Evolutionary conservation across 2,113 vertebrate species (phyloP), one percentile per base, ranked within the genome.

Genomic region (Erpornis zantholeuca): DNA sequence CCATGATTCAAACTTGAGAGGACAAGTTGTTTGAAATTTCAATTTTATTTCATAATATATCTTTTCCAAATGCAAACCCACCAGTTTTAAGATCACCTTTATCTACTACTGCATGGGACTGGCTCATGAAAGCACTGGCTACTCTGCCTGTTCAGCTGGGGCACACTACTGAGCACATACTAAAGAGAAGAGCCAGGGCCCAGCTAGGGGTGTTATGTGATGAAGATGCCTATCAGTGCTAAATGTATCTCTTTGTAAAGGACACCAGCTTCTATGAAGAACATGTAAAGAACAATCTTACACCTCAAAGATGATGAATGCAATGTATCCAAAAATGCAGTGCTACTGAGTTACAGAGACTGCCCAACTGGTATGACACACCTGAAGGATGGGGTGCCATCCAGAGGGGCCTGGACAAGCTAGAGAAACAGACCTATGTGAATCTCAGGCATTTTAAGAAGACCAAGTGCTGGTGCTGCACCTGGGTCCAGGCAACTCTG

Each of bases 131-230:
- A 88, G 57, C n/a, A 49, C 17, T 36, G 56, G 35, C 54, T 77
- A 25, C 9, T 40, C 47, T 1, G 2, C 28, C 25, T 59, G 36
- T 42, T 21, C 47, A 70, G 52, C 38, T 45, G 29, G 63, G 22
- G 21, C 15, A 25, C 23, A 31, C 5, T 28, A 38, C 53, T 52
- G 53, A 78, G 45, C 22, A 65, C 15, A 27, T 0, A 44, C n/a
- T 23, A 47, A 85, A 70, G 38, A 45, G 27, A 84, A 84, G 10
- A 84, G 59, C 6, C 4, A 40, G 36, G 15, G 15, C 36, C 29
- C 60, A 78, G 47, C 52, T 6, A 21, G 25, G 25, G 38, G 14
- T 66, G 24, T 21, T 21, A 17, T 0, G 1, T 0, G 4, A 42
- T 25, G 9, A 40, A 31, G 12, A 63, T 0, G 1, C 20, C 22